Percentiles rank a stretch among this genome's conserved stretches.
These are phyloP conservation scores for Strix uralensis DNA, from an alignment of 2,113 vertebrate genomes.

Conservation along the genomic window DNA sequence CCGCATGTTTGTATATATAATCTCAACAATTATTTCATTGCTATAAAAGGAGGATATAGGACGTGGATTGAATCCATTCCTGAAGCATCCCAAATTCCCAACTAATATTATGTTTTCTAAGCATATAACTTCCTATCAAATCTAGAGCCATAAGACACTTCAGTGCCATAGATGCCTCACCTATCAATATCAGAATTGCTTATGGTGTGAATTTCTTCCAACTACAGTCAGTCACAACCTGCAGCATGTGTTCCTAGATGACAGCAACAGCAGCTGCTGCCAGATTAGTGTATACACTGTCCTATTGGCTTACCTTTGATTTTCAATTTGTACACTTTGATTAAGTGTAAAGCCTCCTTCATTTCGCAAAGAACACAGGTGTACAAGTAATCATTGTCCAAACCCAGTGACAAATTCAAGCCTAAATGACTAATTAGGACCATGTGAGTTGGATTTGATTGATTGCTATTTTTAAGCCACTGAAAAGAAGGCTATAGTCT, in stretches of 20 bases:
- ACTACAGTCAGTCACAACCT: background rate
- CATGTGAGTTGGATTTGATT: background rate
- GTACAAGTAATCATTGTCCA: background rate
- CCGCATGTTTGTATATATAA: background rate
- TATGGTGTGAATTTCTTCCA: background rate
- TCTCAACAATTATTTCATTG: background rate
- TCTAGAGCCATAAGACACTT: background rate
- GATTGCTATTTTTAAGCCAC: background rate
- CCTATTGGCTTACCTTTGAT: background rate
- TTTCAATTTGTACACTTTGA: background rate
- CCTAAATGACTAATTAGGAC: background rate
- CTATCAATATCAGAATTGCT: background rate
- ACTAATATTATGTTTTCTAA: accelerated
- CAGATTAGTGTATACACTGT: background rate
- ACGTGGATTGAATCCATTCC: background rate
- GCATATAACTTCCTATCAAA: background rate
- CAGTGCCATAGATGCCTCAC: background rate
- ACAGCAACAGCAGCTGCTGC: background rate
- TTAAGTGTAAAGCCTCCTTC: background rate
- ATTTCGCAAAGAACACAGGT: background rate
- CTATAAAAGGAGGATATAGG: background rate
- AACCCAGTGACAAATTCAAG: background rate
- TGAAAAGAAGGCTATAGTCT: background rate
- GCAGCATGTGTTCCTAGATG: background rate
- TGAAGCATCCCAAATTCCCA: background rate